Evolutionary conservation across 2,113 vertebrate genomes (phyloP).

Genomic region (Myotis davidii): DNA sequence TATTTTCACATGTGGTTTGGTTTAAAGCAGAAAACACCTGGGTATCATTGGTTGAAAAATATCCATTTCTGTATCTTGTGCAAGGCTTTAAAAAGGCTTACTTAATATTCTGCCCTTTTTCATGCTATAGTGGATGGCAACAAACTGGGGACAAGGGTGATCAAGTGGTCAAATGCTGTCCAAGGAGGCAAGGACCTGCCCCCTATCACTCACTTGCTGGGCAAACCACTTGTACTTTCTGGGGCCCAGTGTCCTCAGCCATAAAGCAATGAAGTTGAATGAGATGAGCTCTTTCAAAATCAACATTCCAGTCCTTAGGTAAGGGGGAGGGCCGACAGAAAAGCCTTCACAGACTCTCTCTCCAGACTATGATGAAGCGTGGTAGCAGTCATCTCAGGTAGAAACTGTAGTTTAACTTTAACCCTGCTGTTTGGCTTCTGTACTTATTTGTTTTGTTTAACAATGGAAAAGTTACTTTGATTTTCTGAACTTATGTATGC

Average conservation of each 20-base stretch:
- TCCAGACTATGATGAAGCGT: not conserved
- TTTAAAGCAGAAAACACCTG: slow-evolving; percentile 35
- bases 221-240: not conserved
- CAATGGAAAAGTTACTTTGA: too few relatives aligned
- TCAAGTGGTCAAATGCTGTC: not conserved
- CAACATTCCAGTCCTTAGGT: not conserved
- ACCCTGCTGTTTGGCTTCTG: too few relatives aligned
- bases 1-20: not conserved
- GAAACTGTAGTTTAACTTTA: too few relatives aligned
- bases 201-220: not conserved
- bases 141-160: not conserved
- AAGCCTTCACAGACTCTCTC: not conserved
- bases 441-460: too few relatives aligned
- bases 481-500: too few relatives aligned
- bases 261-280: not conserved
- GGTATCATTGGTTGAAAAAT: not conserved
- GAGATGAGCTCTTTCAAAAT: not conserved
- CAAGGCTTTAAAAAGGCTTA: not conserved
- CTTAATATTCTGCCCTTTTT: not conserved
- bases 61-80: slow-evolving; percentile 8
- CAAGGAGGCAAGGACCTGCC: not conserved
- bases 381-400: too few relatives aligned
- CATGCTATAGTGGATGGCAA: not conserved
- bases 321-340: not conserved
- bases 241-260: not conserved